These are phyloP conservation scores for Teleogryllus oceanicus DNA, from an alignment of 2,888 invertebrate species.

Conservation along the genomic window DNA sequence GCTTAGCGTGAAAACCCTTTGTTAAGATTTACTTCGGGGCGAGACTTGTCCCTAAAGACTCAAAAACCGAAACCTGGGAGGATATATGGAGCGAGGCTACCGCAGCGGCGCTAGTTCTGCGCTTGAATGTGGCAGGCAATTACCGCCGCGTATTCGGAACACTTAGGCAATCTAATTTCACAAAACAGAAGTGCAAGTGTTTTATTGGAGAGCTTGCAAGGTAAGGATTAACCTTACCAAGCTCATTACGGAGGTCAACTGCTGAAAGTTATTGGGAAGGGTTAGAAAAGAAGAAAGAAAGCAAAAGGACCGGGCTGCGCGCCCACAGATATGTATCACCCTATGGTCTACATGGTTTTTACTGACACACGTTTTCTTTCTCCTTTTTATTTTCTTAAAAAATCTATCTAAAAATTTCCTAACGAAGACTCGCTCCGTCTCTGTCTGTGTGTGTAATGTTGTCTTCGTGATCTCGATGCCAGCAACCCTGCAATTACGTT, in stretches of 20 bases:
- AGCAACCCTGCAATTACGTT: neutral
- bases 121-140: neutral
- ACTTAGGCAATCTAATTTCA: neutral
- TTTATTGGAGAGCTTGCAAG: constrained; percentile 6
- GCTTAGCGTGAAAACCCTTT: no score
- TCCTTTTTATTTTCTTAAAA: neutral
- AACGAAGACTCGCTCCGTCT: constrained; percentile 18
- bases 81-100: no score
- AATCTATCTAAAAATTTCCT: constrained; percentile 10
- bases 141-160: neutral
- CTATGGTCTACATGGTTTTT: constrained; percentile 18
- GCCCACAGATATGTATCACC: constrained; percentile 9
- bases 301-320: neutral
- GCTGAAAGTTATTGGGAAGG: neutral
- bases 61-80: no score
- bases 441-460: constrained; percentile 18
- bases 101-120: neutral
- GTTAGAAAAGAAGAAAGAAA: neutral
- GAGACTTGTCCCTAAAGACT: no score
- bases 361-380: constrained; percentile 1
- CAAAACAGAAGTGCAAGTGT: constrained; percentile 1
- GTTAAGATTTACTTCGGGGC: no score
- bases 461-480: constrained; percentile 18
- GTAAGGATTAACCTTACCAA: neutral
- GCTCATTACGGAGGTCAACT: constrained; percentile 8